Base-by-base conservation (phyloP, 2,888 invertebrate species). In the Coleophora flavipennella region DNA sequence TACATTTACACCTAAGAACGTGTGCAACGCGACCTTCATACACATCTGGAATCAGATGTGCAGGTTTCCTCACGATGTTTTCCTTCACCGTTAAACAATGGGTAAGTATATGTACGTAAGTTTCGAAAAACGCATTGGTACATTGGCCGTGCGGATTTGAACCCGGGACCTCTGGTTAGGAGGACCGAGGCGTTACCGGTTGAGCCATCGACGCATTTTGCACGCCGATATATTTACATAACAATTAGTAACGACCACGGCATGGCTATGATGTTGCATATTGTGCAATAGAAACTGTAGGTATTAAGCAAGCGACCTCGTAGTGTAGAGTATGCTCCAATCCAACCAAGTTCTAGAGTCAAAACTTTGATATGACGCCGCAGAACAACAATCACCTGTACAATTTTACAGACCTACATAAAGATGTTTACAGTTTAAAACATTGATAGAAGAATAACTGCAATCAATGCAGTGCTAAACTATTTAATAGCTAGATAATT, bases 281-380 rank as follows among this genome's bases (percentile, higher is more conserved):
- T 62, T 57, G 52, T 41, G 57, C 55, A 60, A 59, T 51, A 54
- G 43, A 49, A 46, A 50, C 45, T 43, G 42, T 66, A 66, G 50
- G 45, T n/a, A n/a, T n/a, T n/a, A n/a, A n/a, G 57, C 62, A 67
- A 69, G 47, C 51, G 64, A 48, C 67, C 67, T 70, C 62, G 66
- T 48, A 20, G 20, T 4, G 20, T 20, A 38, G 42, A 50, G 51
- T 51, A 51, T 44, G 48, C 52, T 50, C 46, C 50, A 46, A 59
- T 36, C 49, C 51, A 38, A 45, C 57, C 41, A 38, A 45, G 41
- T 41, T 36, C 45, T 47, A 50, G 47, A 53, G 50, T 45, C 52
- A 39, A 49, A 45, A 20, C 43, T 48, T 48, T 46, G 35, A 12
- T 13, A 43, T 35, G 31, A 33, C 35, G 35, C 37, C 38, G 26